phyloP scores from a whole-genome alignment of 2,888 invertebrate genomes.

The Lasioglossum villosulum region DNA sequence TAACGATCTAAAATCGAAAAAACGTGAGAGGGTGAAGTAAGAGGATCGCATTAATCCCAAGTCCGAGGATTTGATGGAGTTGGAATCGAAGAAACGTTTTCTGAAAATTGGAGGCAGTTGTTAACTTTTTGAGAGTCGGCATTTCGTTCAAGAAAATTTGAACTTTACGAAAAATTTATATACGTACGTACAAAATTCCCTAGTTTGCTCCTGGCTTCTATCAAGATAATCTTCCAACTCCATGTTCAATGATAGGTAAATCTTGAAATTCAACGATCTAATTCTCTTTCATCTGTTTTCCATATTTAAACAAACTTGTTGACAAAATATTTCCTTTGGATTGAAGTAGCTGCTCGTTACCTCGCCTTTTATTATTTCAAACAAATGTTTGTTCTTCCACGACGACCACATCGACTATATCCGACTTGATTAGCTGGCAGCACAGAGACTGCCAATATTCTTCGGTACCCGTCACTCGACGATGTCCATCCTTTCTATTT shows the following conservation, averaged over 20 bases:
- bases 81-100: background rate
- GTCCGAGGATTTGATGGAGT: conserved; percentile 19
- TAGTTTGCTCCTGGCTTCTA: no score
- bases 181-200: no score
- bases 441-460: conserved; percentile 7
- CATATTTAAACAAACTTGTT: no score
- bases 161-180: no score
- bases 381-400: background rate
- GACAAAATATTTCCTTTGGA: background rate
- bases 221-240: background rate
- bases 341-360: background rate
- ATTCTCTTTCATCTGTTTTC: no score
- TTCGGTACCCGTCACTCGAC: background rate
- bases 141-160: no score
- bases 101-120: background rate
- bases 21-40: conserved; percentile 58
- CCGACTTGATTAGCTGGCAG: background rate
- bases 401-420: background rate
- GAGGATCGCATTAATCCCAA: conserved; percentile 76
- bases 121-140: no score
- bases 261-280: background rate
- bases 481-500: background rate
- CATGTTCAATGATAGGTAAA: background rate
- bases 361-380: background rate
- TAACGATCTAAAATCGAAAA: conserved; percentile 75